Conservation (phyloP, 1,140 invertebrate genomes). For the Diachasma alloeum region DNA sequence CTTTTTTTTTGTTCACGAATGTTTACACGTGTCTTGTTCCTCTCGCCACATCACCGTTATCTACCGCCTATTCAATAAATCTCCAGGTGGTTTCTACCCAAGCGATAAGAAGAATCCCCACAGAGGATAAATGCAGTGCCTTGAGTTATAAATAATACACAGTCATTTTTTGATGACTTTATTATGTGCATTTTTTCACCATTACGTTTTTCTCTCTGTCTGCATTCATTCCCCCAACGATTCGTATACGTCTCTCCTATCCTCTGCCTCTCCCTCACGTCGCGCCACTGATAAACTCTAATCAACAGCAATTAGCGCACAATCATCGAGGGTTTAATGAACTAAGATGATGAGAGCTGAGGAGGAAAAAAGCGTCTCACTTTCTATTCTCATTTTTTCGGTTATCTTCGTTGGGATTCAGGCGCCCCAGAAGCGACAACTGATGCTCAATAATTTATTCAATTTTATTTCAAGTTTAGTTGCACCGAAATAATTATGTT, state of each 20-base stretch:
- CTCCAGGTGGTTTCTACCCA: background rate
- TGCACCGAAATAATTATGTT: background rate
- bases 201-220: background rate
- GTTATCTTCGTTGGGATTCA: no score
- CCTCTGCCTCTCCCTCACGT: background rate
- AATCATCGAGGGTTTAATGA: constrained; percentile 21
- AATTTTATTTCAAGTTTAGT: no score
- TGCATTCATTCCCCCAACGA: background rate
- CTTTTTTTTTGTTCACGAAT: background rate
- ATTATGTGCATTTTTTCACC: background rate
- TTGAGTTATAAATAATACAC: background rate
- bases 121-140: background rate
- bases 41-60: background rate
- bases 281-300: constrained; percentile 22
- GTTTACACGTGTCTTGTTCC: background rate
- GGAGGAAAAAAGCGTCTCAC: background rate
- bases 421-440: no score
- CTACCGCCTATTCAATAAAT: background rate
- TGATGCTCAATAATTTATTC: no score
- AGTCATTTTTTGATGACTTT: background rate
- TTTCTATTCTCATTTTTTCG: no score
- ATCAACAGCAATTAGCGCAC: constrained; percentile 24
- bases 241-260: background rate
- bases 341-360: constrained; percentile 5
- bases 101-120: background rate